Evolutionary conservation across 2,888 invertebrate species (phyloP).

Genomic region (Horisme vitalbata): DNA sequence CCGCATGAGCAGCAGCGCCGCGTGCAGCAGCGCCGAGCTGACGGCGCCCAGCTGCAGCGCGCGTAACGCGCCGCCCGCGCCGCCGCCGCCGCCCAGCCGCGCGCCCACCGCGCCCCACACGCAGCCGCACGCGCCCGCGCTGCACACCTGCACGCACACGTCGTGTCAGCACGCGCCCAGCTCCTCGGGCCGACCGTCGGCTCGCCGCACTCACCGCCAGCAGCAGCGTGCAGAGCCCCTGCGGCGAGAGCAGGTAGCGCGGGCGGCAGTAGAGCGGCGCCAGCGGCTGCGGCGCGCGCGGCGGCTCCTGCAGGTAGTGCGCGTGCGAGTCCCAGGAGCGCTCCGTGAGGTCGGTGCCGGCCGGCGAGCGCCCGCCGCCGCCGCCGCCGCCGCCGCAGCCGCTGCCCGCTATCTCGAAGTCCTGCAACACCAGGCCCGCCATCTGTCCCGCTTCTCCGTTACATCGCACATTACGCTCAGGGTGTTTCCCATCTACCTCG

Average conservation of each 20-base stretch:
- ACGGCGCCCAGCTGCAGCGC: conserved; percentile 65
- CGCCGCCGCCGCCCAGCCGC: conserved; percentile 46
- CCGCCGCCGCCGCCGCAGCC: conserved; percentile 62
- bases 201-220: conserved; percentile 36
- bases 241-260: conserved; percentile 50
- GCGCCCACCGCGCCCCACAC: conserved; percentile 57
- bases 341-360: conserved; percentile 73
- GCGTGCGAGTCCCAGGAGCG: conserved; percentile 81
- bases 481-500: no score
- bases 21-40: conserved; percentile 65
- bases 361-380: conserved; percentile 71
- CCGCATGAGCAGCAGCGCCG: conserved; percentile 59
- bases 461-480: no score
- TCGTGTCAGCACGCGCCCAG: no score
- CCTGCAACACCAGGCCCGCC: conserved; percentile 55
- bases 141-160: conserved; percentile 41
- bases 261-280: conserved; percentile 75
- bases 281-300: conserved; percentile 60
- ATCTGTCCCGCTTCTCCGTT: no score
- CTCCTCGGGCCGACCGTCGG: no score
- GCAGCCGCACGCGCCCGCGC: conserved; percentile 45
- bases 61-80: conserved; percentile 67
- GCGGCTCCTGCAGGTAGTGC: conserved; percentile 71
- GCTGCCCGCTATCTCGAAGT: conserved; percentile 83
- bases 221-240: conserved; percentile 45